Evolutionary conservation across 2,797 vertebrate species (phyloP).

Genomic region (Esox lucius): DNA sequence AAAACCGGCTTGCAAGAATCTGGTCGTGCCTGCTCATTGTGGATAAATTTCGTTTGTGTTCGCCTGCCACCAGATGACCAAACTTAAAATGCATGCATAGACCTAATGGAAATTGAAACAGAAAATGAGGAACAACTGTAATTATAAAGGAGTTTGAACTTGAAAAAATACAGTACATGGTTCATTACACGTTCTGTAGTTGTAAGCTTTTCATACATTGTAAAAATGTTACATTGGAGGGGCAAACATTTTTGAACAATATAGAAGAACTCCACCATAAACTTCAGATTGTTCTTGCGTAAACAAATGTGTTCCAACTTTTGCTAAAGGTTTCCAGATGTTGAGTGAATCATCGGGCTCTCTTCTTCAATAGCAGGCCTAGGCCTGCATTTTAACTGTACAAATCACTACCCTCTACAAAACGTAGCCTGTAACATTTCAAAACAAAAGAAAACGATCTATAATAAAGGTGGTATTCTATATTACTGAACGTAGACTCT

Average conservation of each 20-base stretch:
- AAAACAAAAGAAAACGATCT: too few relatives aligned
- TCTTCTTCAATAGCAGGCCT: neutral
- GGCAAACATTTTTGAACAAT: constrained; percentile 19
- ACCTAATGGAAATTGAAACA: neutral
- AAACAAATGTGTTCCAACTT: constrained; percentile 52
- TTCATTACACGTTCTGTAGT: neutral
- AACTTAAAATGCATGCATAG: neutral
- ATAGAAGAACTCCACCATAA: constrained; percentile 42
- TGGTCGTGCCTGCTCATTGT: constrained; percentile 32
- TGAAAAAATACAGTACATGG: neutral
- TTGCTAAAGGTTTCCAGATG: constrained; percentile 71
- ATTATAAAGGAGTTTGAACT: neutral
- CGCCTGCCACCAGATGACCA: neutral
- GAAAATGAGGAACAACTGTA: neutral
- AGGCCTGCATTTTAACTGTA: neutral
- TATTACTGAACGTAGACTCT: neutral
- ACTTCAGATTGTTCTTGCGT: constrained; percentile 54
- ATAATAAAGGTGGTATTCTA: neutral
- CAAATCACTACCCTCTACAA: neutral
- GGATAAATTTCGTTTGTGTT: neutral
- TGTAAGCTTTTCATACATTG: neutral
- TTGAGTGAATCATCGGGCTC: constrained; percentile 34
- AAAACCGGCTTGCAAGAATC: constrained; percentile 50
- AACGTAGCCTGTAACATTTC: neutral
- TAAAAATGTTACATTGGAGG: neutral